Conservation (phyloP, 2,888 invertebrate genomes). For the Adelognathus sp. region DNA sequence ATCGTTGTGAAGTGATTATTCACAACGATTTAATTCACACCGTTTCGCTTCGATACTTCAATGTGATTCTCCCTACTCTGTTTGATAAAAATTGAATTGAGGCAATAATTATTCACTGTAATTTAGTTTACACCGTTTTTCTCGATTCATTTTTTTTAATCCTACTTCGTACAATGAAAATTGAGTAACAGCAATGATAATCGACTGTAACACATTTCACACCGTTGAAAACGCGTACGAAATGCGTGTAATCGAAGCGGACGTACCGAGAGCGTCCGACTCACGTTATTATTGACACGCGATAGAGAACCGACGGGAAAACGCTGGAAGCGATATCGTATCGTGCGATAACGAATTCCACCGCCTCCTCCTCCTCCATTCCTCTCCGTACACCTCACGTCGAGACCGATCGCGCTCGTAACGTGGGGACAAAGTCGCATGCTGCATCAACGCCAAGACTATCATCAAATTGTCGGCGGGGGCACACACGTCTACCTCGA, state of each 20-base stretch:
- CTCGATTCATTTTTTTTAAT: neutral
- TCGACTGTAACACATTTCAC: no score
- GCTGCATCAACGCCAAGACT: neutral
- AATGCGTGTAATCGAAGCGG: neutral
- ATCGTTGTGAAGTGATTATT: no score
- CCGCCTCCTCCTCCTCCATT: neutral
- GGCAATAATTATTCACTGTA: no score
- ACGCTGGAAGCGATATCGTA: constrained; percentile 44
- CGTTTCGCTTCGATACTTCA: no score
- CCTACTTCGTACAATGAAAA: no score
- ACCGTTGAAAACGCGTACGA: neutral
- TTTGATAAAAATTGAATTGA: no score
- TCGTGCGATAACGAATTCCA: constrained; percentile 51
- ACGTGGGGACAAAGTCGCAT: constrained; percentile 22
- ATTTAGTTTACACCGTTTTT: no score
- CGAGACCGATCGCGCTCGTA: neutral
- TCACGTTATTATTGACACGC: constrained; percentile 47
- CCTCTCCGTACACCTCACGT: neutral
- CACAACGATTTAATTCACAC: no score
- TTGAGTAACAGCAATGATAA: neutral
- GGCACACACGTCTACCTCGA: neutral
- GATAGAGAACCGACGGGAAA: constrained; percentile 28
- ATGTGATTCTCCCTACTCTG: no score
- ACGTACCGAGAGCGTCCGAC: constrained; percentile 9
- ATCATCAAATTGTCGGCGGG: neutral